Evolutionary conservation across 1,140 invertebrate species (phyloP), one percentile per base, ranked within the genome.

Genomic region (Lanistes nyassanus): DNA sequence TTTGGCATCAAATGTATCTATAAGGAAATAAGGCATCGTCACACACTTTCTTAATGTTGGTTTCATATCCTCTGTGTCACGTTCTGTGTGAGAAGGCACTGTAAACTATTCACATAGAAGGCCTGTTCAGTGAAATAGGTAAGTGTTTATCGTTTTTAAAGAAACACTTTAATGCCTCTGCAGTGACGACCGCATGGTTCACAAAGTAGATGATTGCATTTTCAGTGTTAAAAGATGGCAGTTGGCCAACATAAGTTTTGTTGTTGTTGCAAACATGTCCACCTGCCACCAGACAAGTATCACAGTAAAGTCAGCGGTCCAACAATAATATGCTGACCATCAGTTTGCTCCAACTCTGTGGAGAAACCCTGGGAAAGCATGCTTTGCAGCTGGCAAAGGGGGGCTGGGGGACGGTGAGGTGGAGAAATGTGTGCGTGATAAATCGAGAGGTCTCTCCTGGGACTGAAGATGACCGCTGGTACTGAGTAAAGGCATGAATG

Each of bases 371-470:
- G 55, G n/a, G 26, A 72, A 72, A n/a, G 74, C 26, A 67, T 29
- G 19, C 31, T 67, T 39, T 47, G 71, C 56, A 6, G 23, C 36
- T n/a, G 55, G 19, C 16, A 60, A 13, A 36, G 55, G 13, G 55
- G 70, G n/a, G 53, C 42, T 55, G 34, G 58, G 19, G 47, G 34
- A 29, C 31, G 66, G 39, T 68, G 68, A 64, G 39, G 67, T 19
- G 34, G 56, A 4, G 13, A 26, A 23, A 37, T 55, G 55, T 13
- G n/a, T 9, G 21, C 81, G 78, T 0, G 83, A 81, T 13, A 85
- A 69, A 42, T 85, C 83, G n/a, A 85, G 66, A 34, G 83, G 83
- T 31, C 77, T 68, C 62, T 85, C 83, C 64, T 85, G 83, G 47
- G 65, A 75, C 31, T 80, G 56, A 9, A 31, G 29, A 60, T n/a